phyloP scores from a whole-genome alignment of 2,797 vertebrate species.

The Echeneis naucrates region DNA sequence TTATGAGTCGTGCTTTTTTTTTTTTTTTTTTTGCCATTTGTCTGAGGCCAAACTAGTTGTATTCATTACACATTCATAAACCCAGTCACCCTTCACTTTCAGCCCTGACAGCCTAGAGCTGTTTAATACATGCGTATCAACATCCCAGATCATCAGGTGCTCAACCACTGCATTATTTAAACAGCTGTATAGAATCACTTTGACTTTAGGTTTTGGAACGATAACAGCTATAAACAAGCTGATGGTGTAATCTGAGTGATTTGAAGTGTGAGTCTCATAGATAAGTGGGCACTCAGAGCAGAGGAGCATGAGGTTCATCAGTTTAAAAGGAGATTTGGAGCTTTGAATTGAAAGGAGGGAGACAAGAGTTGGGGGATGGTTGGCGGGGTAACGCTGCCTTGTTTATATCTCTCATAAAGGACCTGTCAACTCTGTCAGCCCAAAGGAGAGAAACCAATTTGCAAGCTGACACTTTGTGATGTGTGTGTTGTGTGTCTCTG shows the following conservation, averaged over 20 bases:
- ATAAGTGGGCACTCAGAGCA: slow-evolving; percentile 45
- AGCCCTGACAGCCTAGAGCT: not conserved
- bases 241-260: slow-evolving; percentile 44
- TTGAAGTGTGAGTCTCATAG: slow-evolving; percentile 34
- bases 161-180: slow-evolving; percentile 23
- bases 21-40: slow-evolving; percentile 3
- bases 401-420: slow-evolving; percentile 79
- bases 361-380: slow-evolving; percentile 15
- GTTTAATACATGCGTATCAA: slow-evolving; percentile 5
- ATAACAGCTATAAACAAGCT: slow-evolving; percentile 36
- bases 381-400: slow-evolving; percentile 51
- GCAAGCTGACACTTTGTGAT: slow-evolving; percentile 74
- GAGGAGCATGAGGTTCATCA: slow-evolving; percentile 44
- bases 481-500: slow-evolving; percentile 18
- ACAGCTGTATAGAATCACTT: slow-evolving; percentile 7
- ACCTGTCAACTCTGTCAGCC: slow-evolving; percentile 79
- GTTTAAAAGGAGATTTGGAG: slow-evolving; percentile 63
- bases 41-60: not conserved
- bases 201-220: slow-evolving; percentile 26
- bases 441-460: slow-evolving; percentile 80
- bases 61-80: slow-evolving; percentile 1
- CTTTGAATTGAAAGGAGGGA: slow-evolving; percentile 62
- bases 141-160: slow-evolving; percentile 17
- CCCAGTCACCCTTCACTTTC: slow-evolving; percentile 2
- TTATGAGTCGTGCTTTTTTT: no score